Evolutionary conservation across 2,113 vertebrate genomes (phyloP).

Genomic region (Sceloporus undulatus): DNA sequence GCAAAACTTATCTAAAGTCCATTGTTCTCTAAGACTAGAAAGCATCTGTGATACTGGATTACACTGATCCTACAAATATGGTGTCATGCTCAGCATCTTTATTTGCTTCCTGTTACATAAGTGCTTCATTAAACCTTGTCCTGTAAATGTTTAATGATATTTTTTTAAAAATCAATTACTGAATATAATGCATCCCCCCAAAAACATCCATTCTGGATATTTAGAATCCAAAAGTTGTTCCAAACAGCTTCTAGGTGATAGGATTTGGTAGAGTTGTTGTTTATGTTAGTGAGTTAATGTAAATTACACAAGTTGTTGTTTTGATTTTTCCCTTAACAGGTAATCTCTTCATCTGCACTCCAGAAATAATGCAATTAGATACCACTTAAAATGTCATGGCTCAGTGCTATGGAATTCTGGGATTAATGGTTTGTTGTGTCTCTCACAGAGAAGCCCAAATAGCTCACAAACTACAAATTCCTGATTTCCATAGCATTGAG

Average conservation of each 20-base stretch:
- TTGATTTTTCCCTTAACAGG: not conserved
- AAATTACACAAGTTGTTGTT: not conserved
- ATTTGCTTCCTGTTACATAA: constrained; percentile 17
- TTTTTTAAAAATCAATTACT: constrained; percentile 10
- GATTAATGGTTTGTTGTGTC: no score
- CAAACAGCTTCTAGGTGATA: not conserved
- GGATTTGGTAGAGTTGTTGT: not conserved
- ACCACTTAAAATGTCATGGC: no score
- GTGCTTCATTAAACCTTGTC: constrained; percentile 1
- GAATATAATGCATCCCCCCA: not conserved
- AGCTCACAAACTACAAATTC: no score
- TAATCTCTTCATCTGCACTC: not conserved
- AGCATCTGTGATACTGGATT: not conserved
- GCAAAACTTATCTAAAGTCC: not conserved
- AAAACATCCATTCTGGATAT: not conserved
- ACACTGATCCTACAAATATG: not conserved
- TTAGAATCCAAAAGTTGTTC: constrained; percentile 18
- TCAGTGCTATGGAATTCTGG: no score
- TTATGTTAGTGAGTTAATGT: not conserved
- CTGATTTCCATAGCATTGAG: no score
- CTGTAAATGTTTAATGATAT: constrained; percentile 27
- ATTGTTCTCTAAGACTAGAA: not conserved
- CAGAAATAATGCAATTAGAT: no score
- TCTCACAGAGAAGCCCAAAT: no score
- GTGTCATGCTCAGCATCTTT: not conserved